A percentile compares a stretch with the other conserved stretches of the same genome.
Evolutionary conservation across 2,113 vertebrate genomes (phyloP).

Genomic region (Calyptommatus sinebrachiatus): DNA sequence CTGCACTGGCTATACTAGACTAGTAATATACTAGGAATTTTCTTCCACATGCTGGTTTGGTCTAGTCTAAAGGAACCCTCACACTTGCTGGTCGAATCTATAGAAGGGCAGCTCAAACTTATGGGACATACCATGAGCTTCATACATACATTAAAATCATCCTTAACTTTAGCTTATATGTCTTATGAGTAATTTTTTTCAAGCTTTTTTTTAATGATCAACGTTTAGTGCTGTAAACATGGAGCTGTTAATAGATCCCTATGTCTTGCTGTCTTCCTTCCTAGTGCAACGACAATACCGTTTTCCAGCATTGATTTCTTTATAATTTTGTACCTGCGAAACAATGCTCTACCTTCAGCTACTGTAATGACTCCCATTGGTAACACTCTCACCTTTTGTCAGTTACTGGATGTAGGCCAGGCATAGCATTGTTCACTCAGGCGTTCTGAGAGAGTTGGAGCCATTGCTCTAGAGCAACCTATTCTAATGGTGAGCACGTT

Average conservation of each 20-base stretch:
- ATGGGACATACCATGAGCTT: not conserved
- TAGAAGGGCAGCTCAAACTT: too few relatives aligned
- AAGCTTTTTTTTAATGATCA: too few relatives aligned
- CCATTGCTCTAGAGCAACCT: not conserved
- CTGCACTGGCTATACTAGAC: too few relatives aligned
- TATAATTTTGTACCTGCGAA: not conserved
- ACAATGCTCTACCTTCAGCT: not conserved
- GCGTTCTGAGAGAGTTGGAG: not conserved
- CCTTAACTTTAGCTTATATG: too few relatives aligned
- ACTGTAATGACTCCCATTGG: not conserved
- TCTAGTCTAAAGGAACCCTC: too few relatives aligned
- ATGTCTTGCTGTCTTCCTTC: not conserved
- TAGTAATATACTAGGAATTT: too few relatives aligned
- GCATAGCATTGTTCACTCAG: not conserved
- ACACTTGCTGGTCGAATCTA: too few relatives aligned
- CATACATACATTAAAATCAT: not conserved
- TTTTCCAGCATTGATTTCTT: not conserved
- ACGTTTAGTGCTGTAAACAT: not conserved
- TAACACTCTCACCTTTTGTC: not conserved
- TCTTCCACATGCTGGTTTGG: too few relatives aligned
- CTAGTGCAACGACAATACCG: not conserved
- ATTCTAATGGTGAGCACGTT: not conserved
- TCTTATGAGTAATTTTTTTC: not conserved
- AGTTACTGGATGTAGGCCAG: not conserved
- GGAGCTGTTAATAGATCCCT: not conserved